These are phyloP conservation scores for Cotesia glomerata DNA, from an alignment of 1,140 invertebrate species.

Conservation along the genomic window DNA sequence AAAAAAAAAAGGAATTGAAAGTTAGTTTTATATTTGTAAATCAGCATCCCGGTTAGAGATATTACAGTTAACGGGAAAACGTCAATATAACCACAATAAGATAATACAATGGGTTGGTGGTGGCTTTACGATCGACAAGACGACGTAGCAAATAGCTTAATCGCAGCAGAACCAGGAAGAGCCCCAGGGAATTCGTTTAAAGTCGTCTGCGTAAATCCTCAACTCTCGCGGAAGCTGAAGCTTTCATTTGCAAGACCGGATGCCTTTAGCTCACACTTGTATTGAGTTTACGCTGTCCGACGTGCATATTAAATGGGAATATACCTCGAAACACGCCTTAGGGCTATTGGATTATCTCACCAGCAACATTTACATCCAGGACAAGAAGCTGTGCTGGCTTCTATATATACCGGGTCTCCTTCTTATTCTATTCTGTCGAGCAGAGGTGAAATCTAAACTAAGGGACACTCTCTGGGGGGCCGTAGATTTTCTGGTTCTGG, in stretches of 20 bases:
- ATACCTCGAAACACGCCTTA: neutral
- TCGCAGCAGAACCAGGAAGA: neutral
- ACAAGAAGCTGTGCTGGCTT: neutral
- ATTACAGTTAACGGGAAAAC: neutral
- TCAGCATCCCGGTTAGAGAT: neutral
- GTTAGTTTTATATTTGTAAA: neutral
- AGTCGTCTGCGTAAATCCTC: constrained; percentile 5
- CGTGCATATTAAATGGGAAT: neutral
- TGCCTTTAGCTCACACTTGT: neutral
- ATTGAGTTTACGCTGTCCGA: constrained; percentile 1
- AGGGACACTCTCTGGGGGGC: neutral
- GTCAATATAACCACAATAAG: neutral
- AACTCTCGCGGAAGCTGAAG: neutral
- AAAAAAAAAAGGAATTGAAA: neutral
- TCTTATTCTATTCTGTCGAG: neutral
- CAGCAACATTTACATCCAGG: neutral
- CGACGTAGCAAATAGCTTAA: constrained; percentile 7
- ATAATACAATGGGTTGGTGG: neutral
- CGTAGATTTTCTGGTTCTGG: neutral
- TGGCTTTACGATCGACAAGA: neutral
- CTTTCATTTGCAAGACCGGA: neutral
- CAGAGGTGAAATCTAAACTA: neutral
- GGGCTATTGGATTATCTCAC: constrained; percentile 1
- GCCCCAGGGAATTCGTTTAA: neutral
- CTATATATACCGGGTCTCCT: too few species aligned